Conservation (phyloP, 2,888 invertebrate species). For the Eupeodes latifasciatus region DNA sequence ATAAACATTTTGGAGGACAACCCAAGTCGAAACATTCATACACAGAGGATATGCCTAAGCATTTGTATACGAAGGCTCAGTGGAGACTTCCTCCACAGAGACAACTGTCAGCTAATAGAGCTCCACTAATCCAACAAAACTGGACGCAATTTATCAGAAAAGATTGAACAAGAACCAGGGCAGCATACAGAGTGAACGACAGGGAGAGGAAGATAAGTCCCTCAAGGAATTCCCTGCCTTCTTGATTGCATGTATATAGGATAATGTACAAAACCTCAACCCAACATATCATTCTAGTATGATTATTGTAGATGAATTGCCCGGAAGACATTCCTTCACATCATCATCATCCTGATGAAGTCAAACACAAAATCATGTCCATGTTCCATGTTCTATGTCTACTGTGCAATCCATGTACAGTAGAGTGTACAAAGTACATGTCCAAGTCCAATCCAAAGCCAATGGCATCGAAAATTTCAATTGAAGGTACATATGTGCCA, state of each 20-base stretch:
- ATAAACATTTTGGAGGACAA: slow-evolving; percentile 28
- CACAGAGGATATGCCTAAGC: slow-evolving; percentile 8
- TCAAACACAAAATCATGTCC: background rate
- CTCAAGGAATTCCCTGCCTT: slow-evolving; percentile 29
- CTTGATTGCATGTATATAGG: slow-evolving; percentile 43
- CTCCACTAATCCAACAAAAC: slow-evolving; percentile 63
- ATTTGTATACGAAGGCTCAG: slow-evolving; percentile 1
- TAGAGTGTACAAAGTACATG: background rate
- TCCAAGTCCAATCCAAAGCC: slow-evolving; percentile 46
- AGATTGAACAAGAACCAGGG: slow-evolving; percentile 32
- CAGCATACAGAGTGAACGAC: background rate
- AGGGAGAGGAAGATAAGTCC: background rate
- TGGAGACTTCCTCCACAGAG: background rate
- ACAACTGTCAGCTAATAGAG: slow-evolving; percentile 44
- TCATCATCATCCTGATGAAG: background rate
- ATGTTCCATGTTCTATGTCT: slow-evolving; percentile 2
- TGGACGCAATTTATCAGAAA: slow-evolving; percentile 67
- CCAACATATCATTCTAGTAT: slow-evolving; percentile 46
- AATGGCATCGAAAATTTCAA: slow-evolving; percentile 62
- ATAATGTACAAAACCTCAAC: background rate
- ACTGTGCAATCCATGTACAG: too few species aligned
- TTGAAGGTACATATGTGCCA: slow-evolving; percentile 37
- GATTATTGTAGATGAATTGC: slow-evolving; percentile 58
- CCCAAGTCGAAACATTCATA: slow-evolving; percentile 2
- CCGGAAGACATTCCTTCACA: slow-evolving; percentile 44